A percentile compares a stretch with the other conserved stretches of the same genome.
phyloP scores from a whole-genome alignment of 2,888 invertebrate genomes.

The Scaptomyza parva region DNA sequence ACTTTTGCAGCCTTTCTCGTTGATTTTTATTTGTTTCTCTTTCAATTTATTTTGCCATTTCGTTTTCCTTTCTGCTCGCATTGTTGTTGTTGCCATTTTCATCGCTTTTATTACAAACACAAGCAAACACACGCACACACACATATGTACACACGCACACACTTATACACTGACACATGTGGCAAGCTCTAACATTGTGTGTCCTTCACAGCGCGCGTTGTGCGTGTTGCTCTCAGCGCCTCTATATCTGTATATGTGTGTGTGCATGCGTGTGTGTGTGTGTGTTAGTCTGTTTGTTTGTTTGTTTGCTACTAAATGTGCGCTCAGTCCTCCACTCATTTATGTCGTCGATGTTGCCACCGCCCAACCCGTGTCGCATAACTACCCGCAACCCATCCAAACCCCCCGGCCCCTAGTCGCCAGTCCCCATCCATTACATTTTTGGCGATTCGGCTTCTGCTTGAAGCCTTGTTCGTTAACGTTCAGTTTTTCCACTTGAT shows the following conservation, averaged over 20 bases:
- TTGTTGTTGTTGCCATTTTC: conserved; percentile 78
- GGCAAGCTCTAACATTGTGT: conserved; percentile 74
- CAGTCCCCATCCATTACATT: background rate
- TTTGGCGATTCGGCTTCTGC: conserved; percentile 7
- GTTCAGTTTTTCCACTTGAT: conserved; percentile 77
- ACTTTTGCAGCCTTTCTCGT: conserved; percentile 80
- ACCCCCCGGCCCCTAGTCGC: no score
- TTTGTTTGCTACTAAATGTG: conserved; percentile 78
- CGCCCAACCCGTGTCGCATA: conserved; percentile 20
- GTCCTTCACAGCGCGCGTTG: conserved; percentile 74
- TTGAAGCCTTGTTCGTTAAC: conserved; percentile 69
- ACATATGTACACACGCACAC: conserved; percentile 31
- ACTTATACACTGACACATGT: conserved; percentile 58
- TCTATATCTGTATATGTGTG: conserved; percentile 30
- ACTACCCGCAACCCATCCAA: conserved; percentile 14
- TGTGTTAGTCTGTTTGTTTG: conserved; percentile 54
- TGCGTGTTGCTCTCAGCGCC: conserved; percentile 39
- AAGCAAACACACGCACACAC: conserved; percentile 50
- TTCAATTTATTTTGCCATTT: conserved; percentile 83
- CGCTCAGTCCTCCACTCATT: conserved; percentile 78
- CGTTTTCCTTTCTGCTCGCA: conserved; percentile 78
- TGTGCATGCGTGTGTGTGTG: conserved; percentile 35
- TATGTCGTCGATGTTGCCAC: conserved; percentile 71
- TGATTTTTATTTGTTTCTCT: conserved; percentile 82
- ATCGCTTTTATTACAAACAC: conserved; percentile 80